Evolutionary conservation across 30 jellyfish, hydroid and myxozoan species (phyloP), one percentile per base, ranked within the genome.

Genomic region (Cassiopea andromeda): DNA sequence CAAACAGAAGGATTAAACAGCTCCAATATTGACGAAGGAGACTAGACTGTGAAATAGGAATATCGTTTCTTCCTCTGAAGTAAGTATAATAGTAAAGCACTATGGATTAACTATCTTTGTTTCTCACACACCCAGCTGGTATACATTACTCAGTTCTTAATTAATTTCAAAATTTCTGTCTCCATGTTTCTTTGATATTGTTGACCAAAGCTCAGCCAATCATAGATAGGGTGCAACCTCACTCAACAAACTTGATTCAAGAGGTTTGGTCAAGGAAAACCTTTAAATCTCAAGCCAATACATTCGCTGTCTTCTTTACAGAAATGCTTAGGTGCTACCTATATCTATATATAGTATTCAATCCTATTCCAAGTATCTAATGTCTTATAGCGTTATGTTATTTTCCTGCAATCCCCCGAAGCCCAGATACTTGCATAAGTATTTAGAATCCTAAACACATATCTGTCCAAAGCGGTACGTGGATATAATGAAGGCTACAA

Each of bases 1-100:
- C 79, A 76, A 87, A 87, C 94, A 61, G 43, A 13, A 48, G 70
- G 94, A 77, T 87, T 78, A 87, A 46, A 57, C n/a, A 81, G 94
- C 64, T 58, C 69, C 8, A 71, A 66, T 69, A 67, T 76, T 78
- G 12, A 81, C 76, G 46, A 58, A 78, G 90, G 19, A 78, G 87
- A 71, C 91, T 83, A 83, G 91, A 83, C 91, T 9, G 38, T 12
- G 60, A 46, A 72, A 81, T n/a, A 79, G 60, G 90, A 70, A 87
- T 77, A 78, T 80, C 94, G 80, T 77, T 77, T 87, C 87, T 58
- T n/a, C 79, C 48, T 87, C 78, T 78, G 74, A 58, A 70, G 77
- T 50, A 67, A 77, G 86, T 27, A 77, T n/a, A 87, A 87, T 77
- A 87, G 69, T 27, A 48, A 70, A 60, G 75, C 76, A 78, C 49